phyloP scores from a whole-genome alignment of 2,797 vertebrate genomes.

The Manis pentadactyla region DNA sequence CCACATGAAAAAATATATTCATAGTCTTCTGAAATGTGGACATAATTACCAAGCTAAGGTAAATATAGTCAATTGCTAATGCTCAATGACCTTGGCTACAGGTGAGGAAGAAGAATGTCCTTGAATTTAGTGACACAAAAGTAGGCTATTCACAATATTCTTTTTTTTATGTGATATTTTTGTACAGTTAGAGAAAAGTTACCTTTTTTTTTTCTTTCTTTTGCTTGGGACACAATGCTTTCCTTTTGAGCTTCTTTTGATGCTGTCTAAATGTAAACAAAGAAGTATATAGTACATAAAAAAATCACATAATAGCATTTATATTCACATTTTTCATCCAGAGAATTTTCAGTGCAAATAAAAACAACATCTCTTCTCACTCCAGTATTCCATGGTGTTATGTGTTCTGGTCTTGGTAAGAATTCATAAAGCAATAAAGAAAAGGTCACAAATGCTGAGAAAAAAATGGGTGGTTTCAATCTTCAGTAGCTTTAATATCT shows the following conservation, averaged over 20 bases:
- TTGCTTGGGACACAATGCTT: not conserved
- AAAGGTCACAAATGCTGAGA: not conserved
- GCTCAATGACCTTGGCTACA: not conserved
- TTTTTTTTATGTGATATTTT: conserved; percentile 7
- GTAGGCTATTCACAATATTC: not conserved
- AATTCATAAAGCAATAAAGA: conserved; percentile 34
- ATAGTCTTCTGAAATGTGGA: not conserved
- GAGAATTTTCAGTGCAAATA: conserved; percentile 55
- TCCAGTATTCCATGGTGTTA: not conserved
- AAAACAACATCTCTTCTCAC: conserved; percentile 3
- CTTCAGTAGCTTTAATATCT: not conserved
- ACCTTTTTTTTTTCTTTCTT: not conserved
- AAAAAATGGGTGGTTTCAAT: not conserved
- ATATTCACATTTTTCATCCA: not conserved
- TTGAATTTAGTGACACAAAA: not conserved
- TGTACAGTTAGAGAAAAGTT: not conserved
- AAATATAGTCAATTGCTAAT: not conserved
- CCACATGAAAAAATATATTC: not conserved
- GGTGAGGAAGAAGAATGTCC: not conserved
- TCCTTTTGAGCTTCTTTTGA: conserved; percentile 31
- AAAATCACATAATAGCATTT: not conserved
- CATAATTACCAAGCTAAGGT: not conserved
- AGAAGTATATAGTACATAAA: not conserved
- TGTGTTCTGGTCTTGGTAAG: not conserved
- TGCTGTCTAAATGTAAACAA: conserved; percentile 33